Percentiles rank a stretch among this genome's conserved stretches.
Evolutionary conservation across 2,113 vertebrate species (phyloP).

Genomic region (Vimba vimba): DNA sequence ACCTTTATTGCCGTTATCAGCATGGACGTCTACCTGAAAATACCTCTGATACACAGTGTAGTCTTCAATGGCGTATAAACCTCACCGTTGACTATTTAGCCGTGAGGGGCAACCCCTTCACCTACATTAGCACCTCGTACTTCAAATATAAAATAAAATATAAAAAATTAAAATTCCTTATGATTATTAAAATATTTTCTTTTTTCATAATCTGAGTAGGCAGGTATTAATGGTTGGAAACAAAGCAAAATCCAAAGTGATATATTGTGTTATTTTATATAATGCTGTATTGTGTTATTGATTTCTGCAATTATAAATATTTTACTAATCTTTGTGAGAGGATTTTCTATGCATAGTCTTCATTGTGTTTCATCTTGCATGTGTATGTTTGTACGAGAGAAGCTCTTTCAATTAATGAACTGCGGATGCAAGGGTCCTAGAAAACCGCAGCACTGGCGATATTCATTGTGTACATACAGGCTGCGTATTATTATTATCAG

Average conservation of each 20-base stretch:
- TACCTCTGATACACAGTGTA: background rate
- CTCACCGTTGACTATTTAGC: background rate
- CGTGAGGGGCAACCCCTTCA: background rate
- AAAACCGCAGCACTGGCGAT: slow-evolving; percentile 20
- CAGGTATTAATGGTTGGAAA: background rate
- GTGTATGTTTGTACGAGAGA: background rate
- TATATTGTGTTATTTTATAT: background rate
- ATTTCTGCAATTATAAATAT: background rate
- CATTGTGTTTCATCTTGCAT: slow-evolving; percentile 10
- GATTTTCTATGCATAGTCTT: background rate
- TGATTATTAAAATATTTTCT: background rate
- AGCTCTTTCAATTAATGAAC: slow-evolving; percentile 1
- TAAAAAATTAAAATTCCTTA: background rate
- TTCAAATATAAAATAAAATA: background rate
- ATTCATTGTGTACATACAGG: slow-evolving; percentile 25
- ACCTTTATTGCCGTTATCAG: background rate
- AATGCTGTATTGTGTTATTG: background rate
- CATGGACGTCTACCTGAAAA: background rate
- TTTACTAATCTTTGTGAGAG: background rate
- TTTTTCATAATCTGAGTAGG: background rate
- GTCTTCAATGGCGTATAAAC: background rate
- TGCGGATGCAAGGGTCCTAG: slow-evolving; percentile 6
- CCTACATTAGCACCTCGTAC: background rate
- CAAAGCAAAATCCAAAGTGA: background rate
- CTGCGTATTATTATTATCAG: slow-evolving; percentile 26